phyloP scores from a whole-genome alignment of 2,113 vertebrate species.

The Pelecanoides urinatrix region DNA sequence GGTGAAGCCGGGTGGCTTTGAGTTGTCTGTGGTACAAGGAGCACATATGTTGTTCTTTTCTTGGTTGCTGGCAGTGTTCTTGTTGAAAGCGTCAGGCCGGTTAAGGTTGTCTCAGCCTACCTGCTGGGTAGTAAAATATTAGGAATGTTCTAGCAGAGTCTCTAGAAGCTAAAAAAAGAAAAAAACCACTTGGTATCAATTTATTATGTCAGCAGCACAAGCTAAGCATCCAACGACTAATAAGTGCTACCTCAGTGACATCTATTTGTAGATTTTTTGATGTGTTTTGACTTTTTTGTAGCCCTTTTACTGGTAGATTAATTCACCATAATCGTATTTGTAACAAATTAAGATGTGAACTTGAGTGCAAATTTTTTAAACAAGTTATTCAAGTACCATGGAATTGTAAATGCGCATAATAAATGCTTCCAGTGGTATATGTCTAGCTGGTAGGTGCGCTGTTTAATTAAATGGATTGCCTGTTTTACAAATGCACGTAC shows the following conservation, averaged over 20 bases:
- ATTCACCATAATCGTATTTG: not conserved
- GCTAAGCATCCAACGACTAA: not conserved
- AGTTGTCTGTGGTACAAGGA: not conserved
- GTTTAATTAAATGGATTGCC: not conserved
- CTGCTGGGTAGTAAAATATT: not conserved
- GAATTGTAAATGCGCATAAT: not conserved
- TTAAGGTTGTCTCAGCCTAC: not conserved
- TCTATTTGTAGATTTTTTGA: not conserved
- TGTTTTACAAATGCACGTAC: not conserved
- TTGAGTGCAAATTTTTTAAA: not conserved
- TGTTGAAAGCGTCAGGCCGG: not conserved
- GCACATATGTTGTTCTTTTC: not conserved
- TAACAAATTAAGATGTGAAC: not conserved
- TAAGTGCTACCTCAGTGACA: not conserved
- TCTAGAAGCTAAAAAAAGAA: not conserved
- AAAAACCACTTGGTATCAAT: not conserved
- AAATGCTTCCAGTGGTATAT: not conserved
- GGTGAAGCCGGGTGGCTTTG: not conserved
- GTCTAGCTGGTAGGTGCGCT: not conserved
- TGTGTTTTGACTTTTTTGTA: not conserved
- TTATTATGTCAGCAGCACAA: not conserved
- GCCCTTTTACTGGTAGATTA: not conserved
- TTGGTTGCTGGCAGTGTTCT: not conserved
- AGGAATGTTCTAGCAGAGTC: not conserved
- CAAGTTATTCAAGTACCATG: not conserved